Evolutionary conservation across 2,888 invertebrate species (phyloP).

Genomic region (Monoplex corrugatus): DNA sequence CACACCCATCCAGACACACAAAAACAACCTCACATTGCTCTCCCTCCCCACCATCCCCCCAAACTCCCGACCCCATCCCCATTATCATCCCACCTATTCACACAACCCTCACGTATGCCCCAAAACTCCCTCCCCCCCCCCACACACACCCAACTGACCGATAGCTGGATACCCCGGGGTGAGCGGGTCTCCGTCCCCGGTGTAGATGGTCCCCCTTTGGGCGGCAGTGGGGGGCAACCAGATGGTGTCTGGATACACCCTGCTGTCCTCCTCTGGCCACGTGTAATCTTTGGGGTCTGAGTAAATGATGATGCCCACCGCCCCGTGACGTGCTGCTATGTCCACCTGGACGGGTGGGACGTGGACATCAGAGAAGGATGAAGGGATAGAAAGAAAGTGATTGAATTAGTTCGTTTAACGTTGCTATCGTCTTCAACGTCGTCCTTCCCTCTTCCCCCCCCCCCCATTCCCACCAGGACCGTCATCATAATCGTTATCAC

Average conservation of each 20-base stretch:
- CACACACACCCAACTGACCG: too few relatives aligned
- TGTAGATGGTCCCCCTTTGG: slow-evolving; percentile 82
- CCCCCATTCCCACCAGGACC: not conserved
- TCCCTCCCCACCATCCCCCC: not conserved
- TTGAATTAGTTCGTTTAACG: too few relatives aligned
- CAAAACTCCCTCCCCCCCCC: slow-evolving; percentile 55
- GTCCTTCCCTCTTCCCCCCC: not conserved
- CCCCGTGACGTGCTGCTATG: slow-evolving; percentile 77
- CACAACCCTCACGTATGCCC: not conserved
- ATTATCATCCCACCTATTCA: not conserved
- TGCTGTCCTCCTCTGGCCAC: slow-evolving; percentile 68
- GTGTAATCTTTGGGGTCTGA: slow-evolving; percentile 82
- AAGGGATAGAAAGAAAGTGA: not conserved
- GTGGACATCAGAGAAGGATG: not conserved
- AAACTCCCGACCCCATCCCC: too few relatives aligned
- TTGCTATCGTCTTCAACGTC: not conserved
- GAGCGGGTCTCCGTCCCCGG: slow-evolving; percentile 82
- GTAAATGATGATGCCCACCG: slow-evolving; percentile 81
- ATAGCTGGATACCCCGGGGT: slow-evolving; percentile 83
- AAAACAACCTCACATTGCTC: too few relatives aligned
- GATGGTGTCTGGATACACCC: slow-evolving; percentile 81
- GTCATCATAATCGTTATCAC: too few relatives aligned
- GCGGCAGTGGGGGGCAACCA: slow-evolving; percentile 83
- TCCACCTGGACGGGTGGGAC: slow-evolving; percentile 68
- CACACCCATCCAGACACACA: too few relatives aligned